These are phyloP conservation scores for Stenopsyche tienmushanensis DNA, from an alignment of 1,140 invertebrate species.

Conservation along the genomic window DNA sequence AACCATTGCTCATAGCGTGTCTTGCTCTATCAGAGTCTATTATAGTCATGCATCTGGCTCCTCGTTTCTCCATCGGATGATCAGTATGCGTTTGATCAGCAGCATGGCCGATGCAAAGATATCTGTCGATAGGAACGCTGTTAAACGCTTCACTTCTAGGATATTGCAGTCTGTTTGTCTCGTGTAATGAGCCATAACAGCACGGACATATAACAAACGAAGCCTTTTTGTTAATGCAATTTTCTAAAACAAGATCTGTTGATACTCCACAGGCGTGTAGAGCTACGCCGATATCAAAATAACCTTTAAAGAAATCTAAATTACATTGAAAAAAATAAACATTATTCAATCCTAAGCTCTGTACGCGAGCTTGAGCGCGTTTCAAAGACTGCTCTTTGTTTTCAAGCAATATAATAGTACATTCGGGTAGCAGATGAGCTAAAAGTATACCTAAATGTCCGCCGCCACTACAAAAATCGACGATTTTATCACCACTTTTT, in stretches of 20 bases:
- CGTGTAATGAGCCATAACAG: constrained; percentile 87
- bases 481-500: constrained; percentile 64
- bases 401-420: constrained; percentile 80
- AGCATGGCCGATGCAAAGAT: constrained; percentile 80
- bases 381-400: constrained; percentile 88
- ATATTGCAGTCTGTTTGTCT: constrained; percentile 72
- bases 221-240: constrained; percentile 74
- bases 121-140: constrained; percentile 62
- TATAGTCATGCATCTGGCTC: constrained; percentile 74
- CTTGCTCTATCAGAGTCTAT: constrained; percentile 84
- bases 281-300: constrained; percentile 81
- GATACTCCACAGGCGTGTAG: constrained; percentile 94
- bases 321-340: constrained; percentile 83
- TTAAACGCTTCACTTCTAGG: constrained; percentile 65
- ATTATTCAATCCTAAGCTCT: constrained; percentile 71
- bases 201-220: constrained; percentile 91
- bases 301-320: constrained; percentile 77
- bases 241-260: constrained; percentile 88
- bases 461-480: constrained; percentile 93
- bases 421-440: constrained; percentile 75
- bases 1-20: constrained; percentile 72
- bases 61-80: constrained; percentile 57
- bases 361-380: constrained; percentile 71
- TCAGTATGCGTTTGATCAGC: constrained; percentile 85
- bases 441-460: constrained; percentile 89